Evolutionary conservation across 1,140 invertebrate species (phyloP).

Genomic region (Caenorhabditis latens): DNA sequence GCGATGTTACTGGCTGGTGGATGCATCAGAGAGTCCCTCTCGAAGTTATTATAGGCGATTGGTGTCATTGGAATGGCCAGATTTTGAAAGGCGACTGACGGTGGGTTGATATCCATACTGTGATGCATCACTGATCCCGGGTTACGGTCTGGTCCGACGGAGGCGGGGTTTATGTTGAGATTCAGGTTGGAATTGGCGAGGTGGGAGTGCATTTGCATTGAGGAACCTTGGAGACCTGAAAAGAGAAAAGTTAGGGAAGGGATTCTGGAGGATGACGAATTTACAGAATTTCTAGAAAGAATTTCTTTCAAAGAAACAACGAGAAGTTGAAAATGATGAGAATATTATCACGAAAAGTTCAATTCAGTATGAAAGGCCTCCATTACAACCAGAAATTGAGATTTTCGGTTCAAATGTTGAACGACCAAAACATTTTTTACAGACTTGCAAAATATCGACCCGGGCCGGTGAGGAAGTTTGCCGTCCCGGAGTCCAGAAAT

Average conservation of each 20-base stretch:
- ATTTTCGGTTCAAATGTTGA: too few species aligned
- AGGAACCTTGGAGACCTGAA: constrained; percentile 42
- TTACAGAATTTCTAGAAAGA: too few species aligned
- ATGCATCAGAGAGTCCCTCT: constrained; percentile 10
- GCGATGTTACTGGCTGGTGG: constrained; percentile 41
- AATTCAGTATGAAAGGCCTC: too few species aligned
- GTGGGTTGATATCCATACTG: constrained; percentile 61
- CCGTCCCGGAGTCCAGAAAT: too few species aligned
- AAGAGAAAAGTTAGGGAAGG: background rate
- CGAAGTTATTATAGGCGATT: constrained; percentile 7
- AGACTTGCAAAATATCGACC: too few species aligned
- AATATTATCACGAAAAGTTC: too few species aligned
- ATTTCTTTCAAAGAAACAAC: too few species aligned
- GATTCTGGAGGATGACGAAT: too few species aligned
- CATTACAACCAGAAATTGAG: too few species aligned
- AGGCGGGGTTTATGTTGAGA: constrained; percentile 62
- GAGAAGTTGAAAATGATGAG: too few species aligned
- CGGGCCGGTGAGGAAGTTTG: too few species aligned
- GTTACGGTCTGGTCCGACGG: constrained; percentile 52
- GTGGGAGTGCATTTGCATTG: constrained; percentile 32
- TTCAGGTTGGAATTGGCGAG: constrained; percentile 40
- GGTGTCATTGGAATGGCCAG: constrained; percentile 64
- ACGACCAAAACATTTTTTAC: too few species aligned
- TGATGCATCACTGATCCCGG: constrained; percentile 10
- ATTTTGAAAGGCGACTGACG: constrained; percentile 58